Base-by-base conservation (phyloP, 1,140 invertebrate species). In the Phocides pigmalion region DNA sequence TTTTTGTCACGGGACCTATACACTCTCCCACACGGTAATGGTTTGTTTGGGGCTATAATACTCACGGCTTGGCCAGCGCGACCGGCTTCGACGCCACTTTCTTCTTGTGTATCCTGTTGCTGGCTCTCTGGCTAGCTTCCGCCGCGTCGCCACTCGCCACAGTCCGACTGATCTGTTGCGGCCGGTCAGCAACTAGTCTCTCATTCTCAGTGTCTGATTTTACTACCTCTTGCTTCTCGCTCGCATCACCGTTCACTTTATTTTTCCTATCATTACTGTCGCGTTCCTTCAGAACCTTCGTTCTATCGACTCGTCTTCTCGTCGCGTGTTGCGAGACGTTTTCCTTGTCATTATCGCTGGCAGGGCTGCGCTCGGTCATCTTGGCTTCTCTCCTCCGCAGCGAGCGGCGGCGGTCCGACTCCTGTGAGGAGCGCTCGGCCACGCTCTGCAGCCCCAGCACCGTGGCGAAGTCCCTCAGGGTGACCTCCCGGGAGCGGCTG, bases 401-500 rank as follows among this genome's bases (percentile, higher is more conserved):
- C 20, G 28, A 17, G 17, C 17, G 49, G 16, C 41, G 22, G 20
- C 54, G 5, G 3, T 32, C 16, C n/a, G 35, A 14, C 12, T 14
- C 15, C 28, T 35, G 16, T 5, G 19, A 4, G 41, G 25, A 6
- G 39, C 44, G 47, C 5, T 69, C 69, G 0, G 51, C 46, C 0
- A 70, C 64, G 1, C 69, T 69, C 15, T 63, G 64, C 4, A 83
- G 68, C n/a, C 82, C 82, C 0, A 82, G 56, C 12, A 51, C 50
- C 0, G 63, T 42, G n/a, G 74, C 68, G 50, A 83, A 83, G 28
- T 77, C 66, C 12, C 58, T 62, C 4, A 72, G 22, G 3, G 66
- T 42, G 0, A 56, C 32, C 0, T 39, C 35, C 16, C 20, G 16
- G 3, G 20, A 15, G n/a, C 9, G n/a, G 3, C 28, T 49, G 0